Percentiles rank a stretch among this genome's conserved stretches.
Conservation (phyloP, 2,797 vertebrate species). For the Atherinosoma microstoma region DNA sequence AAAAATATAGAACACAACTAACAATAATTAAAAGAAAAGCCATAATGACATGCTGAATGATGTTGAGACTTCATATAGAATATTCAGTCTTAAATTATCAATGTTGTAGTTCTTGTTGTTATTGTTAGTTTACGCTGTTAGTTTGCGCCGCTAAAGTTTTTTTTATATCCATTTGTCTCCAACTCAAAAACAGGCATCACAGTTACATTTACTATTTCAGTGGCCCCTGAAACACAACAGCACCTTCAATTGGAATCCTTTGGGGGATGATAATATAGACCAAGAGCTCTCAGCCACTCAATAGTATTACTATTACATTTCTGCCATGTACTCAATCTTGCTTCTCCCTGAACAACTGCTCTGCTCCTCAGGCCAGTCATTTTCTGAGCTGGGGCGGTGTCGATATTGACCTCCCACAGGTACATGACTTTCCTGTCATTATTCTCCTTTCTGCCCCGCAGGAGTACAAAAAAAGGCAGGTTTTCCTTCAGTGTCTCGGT, state of each 20-base stretch:
- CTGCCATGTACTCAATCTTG: conserved; percentile 69
- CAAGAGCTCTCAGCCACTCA: conserved; percentile 59
- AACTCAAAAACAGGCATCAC: conserved; percentile 31
- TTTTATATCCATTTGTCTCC: conserved; percentile 23
- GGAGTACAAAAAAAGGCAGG: conserved; percentile 49
- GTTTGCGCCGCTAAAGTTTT: conserved; percentile 12
- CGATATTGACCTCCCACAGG: conserved; percentile 76
- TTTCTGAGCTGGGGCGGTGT: conserved; percentile 68
- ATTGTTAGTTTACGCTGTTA: not conserved
- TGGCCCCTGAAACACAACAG: conserved; percentile 41
- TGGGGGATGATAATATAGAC: conserved; percentile 47
- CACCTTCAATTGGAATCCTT: conserved; percentile 54
- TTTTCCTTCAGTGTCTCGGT: conserved; percentile 39
- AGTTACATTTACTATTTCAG: conserved; percentile 42
- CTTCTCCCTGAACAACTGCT: conserved; percentile 64
- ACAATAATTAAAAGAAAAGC: too few relatives aligned
- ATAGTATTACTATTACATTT: conserved; percentile 62
- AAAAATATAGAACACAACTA: too few relatives aligned
- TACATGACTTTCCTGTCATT: conserved; percentile 63
- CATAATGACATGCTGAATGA: too few relatives aligned
- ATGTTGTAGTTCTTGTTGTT: not conserved
- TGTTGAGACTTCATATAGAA: too few relatives aligned
- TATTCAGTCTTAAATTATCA: too few relatives aligned
- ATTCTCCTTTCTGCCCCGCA: conserved; percentile 53
- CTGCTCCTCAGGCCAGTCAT: conserved; percentile 72